Evolutionary conservation across 2,797 vertebrate genomes (phyloP).

Genomic region (Cynopterus sphinx): DNA sequence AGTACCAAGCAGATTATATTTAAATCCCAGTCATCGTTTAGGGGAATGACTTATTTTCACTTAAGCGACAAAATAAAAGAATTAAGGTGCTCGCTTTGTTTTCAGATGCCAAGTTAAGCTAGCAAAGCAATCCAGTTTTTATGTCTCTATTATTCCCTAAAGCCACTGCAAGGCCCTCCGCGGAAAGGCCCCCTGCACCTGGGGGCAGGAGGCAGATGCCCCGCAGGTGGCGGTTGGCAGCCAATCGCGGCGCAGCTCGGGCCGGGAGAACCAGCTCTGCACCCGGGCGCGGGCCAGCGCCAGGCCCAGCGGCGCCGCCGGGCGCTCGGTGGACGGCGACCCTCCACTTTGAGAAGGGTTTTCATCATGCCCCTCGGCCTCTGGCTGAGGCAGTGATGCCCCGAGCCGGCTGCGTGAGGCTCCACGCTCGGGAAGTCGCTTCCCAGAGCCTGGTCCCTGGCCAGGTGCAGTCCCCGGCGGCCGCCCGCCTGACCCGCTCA

Average conservation of each 20-base stretch:
- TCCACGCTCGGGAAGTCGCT: conserved; percentile 89
- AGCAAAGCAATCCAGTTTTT: background rate
- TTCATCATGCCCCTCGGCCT: conserved; percentile 81
- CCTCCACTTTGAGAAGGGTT: conserved; percentile 82
- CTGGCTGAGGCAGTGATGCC: conserved; percentile 83
- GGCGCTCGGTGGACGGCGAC: conserved; percentile 86
- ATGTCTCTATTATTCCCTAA: background rate
- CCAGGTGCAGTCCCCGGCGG: conserved; percentile 73
- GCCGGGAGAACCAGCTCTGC: conserved; percentile 86
- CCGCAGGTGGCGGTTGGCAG: conserved; percentile 85
- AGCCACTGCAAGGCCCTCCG: background rate
- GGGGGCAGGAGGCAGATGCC: conserved; percentile 88
- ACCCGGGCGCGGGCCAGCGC: conserved; percentile 80
- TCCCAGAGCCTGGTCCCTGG: conserved; percentile 84
- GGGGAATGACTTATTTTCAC: background rate
- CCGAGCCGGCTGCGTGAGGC: conserved; percentile 83
- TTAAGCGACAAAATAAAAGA: background rate
- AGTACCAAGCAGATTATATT: background rate
- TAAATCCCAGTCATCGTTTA: background rate
- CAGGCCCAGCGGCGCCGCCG: conserved; percentile 56
- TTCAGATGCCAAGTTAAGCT: background rate
- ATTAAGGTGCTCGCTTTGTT: background rate
- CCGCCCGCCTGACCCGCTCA: conserved; percentile 63
- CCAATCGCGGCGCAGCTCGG: conserved; percentile 83
- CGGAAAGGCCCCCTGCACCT: conserved; percentile 79